phyloP scores from a whole-genome alignment of 2,113 vertebrate genomes.

The Rhabdornis inornatus region DNA sequence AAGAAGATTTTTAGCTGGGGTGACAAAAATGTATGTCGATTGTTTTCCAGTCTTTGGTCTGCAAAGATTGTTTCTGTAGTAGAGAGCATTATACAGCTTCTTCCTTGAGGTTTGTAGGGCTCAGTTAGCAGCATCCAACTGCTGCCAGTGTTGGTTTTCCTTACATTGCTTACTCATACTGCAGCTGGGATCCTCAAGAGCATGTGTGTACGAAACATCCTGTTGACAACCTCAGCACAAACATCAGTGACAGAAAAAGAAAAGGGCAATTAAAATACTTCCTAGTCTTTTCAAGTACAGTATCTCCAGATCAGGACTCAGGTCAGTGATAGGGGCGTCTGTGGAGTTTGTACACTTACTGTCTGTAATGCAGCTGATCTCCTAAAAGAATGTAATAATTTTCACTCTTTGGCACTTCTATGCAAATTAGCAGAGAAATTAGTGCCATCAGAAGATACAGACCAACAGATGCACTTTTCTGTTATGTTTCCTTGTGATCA shows the following conservation, averaged over 20 bases:
- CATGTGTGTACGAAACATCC: neutral
- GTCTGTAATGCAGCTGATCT: neutral
- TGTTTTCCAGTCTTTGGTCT: neutral
- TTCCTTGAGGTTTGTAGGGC: neutral
- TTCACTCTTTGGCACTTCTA: neutral
- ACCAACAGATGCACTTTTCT: neutral
- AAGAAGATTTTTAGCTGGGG: neutral
- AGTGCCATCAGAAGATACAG: neutral
- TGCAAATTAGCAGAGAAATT: neutral
- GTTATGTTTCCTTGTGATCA: neutral
- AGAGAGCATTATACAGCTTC: neutral
- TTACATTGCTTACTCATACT: neutral
- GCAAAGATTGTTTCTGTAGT: neutral
- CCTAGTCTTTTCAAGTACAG: neutral
- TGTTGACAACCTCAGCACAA: neutral
- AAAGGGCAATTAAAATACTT: neutral
- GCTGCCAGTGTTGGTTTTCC: neutral
- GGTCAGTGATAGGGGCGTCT: neutral
- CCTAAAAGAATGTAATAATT: neutral
- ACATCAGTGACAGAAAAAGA: neutral
- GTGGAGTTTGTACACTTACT: neutral
- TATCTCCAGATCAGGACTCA: neutral
- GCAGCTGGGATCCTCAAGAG: neutral
- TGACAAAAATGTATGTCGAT: rapidly evolving
- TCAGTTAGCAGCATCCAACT: neutral